Base-by-base conservation (phyloP, 2,113 vertebrate genomes). In the Acanthochromis polyacanthus region DNA sequence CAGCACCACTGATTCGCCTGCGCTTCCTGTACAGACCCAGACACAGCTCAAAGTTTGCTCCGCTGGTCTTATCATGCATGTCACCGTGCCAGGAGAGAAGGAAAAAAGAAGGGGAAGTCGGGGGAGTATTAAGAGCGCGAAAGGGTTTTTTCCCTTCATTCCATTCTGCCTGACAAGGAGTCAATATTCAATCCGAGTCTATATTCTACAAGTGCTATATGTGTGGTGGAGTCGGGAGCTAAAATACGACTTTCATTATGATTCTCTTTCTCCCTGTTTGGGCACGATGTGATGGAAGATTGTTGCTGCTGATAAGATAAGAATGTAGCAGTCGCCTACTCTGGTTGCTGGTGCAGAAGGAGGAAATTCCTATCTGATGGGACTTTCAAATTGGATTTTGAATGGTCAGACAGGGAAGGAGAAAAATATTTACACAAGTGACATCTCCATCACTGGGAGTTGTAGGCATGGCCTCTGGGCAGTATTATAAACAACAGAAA, bases 301-400 rank as follows among this genome's bases (percentile, higher is more conserved):
- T 89, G 85, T 86, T 84, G 88, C 75, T 58, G 25, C 40, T 23
- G 89, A 93, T 92, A 94, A 95, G 93, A 96, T 95, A 95, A 95
- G 95, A 90, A 88, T 69, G 43, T 90, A 90, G 81, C 71, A 89
- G 89, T 88, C 78, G 87, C 69, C 57, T 91, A 81, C 88, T 84
- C 60, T 87, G 69, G 83, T 82, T 85, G 84, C 90, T 91, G 85
- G 83, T 89, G 92, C 73, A 86, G 82, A 81, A 87, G 89, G 88
- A 94, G 95, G 94, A 95, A 95, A 94, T 93, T 92, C 92, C 92
- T 92, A 92, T 94, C 91, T 93, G 89, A 91, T 93, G 92, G 92
- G 91, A 91, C 89, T 94, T 94, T 87, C 87, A 60, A 22, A 85
- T 90, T 23, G 58, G 89, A 89, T 92, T 92, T 85, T 82, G 76